Base-by-base conservation (phyloP, 2,113 vertebrate species). In the rabbit (Oryctolagus cuniculus) region DNA sequence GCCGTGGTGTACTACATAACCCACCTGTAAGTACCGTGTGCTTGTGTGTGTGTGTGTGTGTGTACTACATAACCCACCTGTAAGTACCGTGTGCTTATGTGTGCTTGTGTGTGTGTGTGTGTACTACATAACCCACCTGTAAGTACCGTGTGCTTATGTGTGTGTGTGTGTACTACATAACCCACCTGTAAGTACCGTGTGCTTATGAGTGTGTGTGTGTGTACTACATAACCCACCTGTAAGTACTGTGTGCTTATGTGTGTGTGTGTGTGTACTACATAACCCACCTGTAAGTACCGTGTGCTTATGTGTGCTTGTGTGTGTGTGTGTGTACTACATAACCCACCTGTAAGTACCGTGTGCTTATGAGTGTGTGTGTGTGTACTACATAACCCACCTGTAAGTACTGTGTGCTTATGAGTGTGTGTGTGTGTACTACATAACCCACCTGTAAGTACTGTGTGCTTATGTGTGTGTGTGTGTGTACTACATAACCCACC, bases 221-320 rank as follows among this genome's bases (percentile, higher is more conserved):
- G 49, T 99, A 99, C 97, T 99, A 99, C 95, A 99, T 99, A 94
- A 99, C 99, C 79, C 99, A 99, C 96, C 97, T 99, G 99, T 99
- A 85, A 99, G 99, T 99, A 38, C 66, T 1, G n/a, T n/a, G n/a
- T n/a, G n/a, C n/a, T n/a, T n/a, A n/a, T n/a, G n/a, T n/a, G n/a
- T n/a, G n/a, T n/a, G n/a, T n/a, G n/a, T n/a, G n/a, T n/a, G 99
- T 99, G 49, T 99, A 99, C 97, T 99, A 99, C 95, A 99, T 99
- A 94, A 99, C 99, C 79, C 99, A 99, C 96, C 97, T 99, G 99
- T 99, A 85, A 99, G 99, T 99, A 38, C 66, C 1, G n/a, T n/a
- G n/a, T n/a, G n/a, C n/a, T n/a, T n/a, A n/a, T n/a, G n/a, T n/a
- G n/a, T n/a, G n/a, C n/a, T n/a, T n/a, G n/a, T n/a, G n/a, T n/a